phyloP scores from a whole-genome alignment of 2,888 invertebrate species.

The Eristalinus sepulchralis region DNA sequence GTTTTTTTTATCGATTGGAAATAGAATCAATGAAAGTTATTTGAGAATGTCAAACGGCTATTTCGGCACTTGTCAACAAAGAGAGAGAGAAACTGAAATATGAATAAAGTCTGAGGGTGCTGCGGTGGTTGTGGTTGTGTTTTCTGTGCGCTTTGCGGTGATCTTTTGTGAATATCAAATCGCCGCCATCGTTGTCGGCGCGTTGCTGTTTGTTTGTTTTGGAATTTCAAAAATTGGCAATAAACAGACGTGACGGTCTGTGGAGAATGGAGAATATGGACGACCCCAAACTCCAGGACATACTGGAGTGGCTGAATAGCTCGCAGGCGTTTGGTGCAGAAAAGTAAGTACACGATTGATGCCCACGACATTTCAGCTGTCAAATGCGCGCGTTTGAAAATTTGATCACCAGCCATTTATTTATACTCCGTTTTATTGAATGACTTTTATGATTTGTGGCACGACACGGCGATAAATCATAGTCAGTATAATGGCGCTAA shows the following conservation, averaged over 20 bases:
- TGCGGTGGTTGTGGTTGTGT: constrained; percentile 14
- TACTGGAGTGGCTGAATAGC: constrained; percentile 76
- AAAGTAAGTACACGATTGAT: constrained; percentile 50
- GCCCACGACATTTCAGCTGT: not conserved
- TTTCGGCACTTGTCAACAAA: constrained; percentile 24
- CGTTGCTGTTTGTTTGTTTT: constrained; percentile 49
- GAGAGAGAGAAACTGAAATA: constrained; percentile 14
- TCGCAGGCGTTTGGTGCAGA: not conserved
- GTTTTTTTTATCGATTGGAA: constrained; percentile 1
- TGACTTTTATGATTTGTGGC: not conserved
- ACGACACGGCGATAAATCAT: not conserved
- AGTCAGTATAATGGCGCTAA: not conserved
- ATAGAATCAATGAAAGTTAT: constrained; percentile 17
- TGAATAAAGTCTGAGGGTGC: constrained; percentile 23
- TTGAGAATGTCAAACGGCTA: constrained; percentile 38
- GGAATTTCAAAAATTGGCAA: constrained; percentile 28
- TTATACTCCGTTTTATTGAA: not conserved
- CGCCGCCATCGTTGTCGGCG: not conserved
- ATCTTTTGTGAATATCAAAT: not conserved
- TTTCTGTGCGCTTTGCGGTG: not conserved
- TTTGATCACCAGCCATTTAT: not conserved
- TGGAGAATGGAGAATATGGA: constrained; percentile 73
- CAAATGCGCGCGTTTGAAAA: constrained; percentile 73
- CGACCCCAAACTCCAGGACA: constrained; percentile 75
- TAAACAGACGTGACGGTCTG: constrained; percentile 45